Base-by-base conservation (phyloP, 1,140 invertebrate genomes). In the Drosophila murphyi region DNA sequence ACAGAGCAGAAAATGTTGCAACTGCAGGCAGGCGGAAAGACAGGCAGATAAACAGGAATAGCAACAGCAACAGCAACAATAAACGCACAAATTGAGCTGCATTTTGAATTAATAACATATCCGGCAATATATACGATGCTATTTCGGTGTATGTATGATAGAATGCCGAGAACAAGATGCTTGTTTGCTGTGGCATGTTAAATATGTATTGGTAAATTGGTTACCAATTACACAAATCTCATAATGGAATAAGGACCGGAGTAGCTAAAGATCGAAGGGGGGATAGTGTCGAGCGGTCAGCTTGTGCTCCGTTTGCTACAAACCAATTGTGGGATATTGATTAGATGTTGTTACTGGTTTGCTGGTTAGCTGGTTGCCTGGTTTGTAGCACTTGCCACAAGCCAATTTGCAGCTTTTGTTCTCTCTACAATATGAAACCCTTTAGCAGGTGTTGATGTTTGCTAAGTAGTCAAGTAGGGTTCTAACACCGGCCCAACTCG, bases 391-490 rank as follows among this genome's bases (percentile, higher is more conserved):
- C 67, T 72, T 86, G 76, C 74, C 71, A 68, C 60, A 73, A 71
- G 78, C 76, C 79, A 87, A 82, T 87, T 87, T 88, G 72, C 83
- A 80, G 80, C 79, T 71, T 73, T 86, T 74, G 83, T 87, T 82
- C 62, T 86, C 72, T n/a, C 20, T 35, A n/a, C 32, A 29, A 51
- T 45, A 29, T 12, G 65, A 71, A 72, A 86, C 65, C 63, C 71
- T 70, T 86, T 86, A 82, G 67, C 83, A 88, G 83, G 83, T 88
- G 83, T 88, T 88, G 83, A 88, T 88, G 80, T 88, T 88, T 88
- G 85, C 83, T 88, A 88, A 88, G 83, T 88, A 82, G 80, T 73
- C 31, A 20, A 20, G 20, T 20, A 20, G 20, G 0, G 20, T 20
- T 4, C 41, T 6, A 3, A 12, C 31, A 20, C 8, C 20, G 28